Conservation (phyloP, 1,140 invertebrate genomes). For the Bombus balteatus region DNA sequence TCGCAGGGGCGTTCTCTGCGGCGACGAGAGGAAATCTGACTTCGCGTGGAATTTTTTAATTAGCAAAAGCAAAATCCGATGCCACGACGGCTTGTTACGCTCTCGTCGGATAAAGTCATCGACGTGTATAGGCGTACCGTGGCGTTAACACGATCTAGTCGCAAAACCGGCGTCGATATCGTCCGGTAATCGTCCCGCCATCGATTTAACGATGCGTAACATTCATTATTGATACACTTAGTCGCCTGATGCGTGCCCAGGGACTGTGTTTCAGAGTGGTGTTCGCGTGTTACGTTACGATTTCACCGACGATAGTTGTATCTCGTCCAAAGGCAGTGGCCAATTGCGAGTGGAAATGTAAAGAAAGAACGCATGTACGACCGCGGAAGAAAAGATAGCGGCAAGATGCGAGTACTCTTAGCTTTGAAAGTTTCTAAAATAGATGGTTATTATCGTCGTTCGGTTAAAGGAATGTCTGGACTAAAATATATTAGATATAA, state of each 20-base stretch:
- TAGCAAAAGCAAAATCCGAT: conserved; percentile 70
- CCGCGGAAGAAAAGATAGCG: not conserved
- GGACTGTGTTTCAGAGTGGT: conserved; percentile 62
- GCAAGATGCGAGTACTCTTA: not conserved
- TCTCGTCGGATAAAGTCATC: conserved; percentile 55
- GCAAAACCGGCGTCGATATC: not conserved
- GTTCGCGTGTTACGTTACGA: conserved; percentile 70
- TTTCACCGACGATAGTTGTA: conserved; percentile 62
- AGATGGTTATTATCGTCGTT: conserved; percentile 10
- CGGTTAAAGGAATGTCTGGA: not conserved
- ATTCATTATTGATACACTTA: conserved; percentile 61
- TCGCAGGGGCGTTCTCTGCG: conserved; percentile 54
- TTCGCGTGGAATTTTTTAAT: conserved; percentile 78
- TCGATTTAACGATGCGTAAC: conserved; percentile 40
- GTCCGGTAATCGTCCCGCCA: conserved; percentile 16
- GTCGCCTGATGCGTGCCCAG: conserved; percentile 64
- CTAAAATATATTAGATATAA: not conserved
- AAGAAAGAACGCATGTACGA: conserved; percentile 22
- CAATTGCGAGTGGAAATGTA: too few relatives aligned
- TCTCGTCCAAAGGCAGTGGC: conserved; percentile 48
- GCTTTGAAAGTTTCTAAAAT: not conserved
- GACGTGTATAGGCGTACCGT: not conserved
- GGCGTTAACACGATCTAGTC: not conserved
- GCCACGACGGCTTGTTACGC: conserved; percentile 49
- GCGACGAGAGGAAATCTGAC: conserved; percentile 69